Evolutionary conservation across 2,888 invertebrate genomes (phyloP).

Genomic region (Ganaspis brasiliensis): DNA sequence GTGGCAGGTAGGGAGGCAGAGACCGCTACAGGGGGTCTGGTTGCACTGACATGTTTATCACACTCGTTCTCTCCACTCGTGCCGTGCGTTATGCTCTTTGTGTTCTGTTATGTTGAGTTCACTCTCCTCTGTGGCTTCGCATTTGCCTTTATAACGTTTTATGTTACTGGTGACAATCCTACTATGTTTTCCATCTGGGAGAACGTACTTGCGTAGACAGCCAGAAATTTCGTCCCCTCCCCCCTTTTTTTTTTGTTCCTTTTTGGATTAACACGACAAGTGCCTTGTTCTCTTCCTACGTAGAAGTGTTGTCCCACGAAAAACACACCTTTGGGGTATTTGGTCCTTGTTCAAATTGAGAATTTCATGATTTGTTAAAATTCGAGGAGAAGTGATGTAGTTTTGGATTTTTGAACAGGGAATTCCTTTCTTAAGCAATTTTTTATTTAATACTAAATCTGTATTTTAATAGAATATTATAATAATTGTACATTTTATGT

Average conservation of each 20-base stretch:
- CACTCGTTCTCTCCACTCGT: constrained; percentile 74
- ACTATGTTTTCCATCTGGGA: constrained; percentile 65
- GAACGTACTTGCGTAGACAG: constrained; percentile 41
- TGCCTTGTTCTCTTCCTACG: constrained; percentile 22
- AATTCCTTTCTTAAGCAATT: too few species aligned
- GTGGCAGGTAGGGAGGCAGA: constrained; percentile 71
- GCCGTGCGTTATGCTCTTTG: constrained; percentile 73
- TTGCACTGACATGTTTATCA: constrained; percentile 79
- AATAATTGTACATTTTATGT: too few species aligned
- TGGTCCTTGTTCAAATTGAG: not conserved
- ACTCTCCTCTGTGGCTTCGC: constrained; percentile 50
- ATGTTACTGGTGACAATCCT: constrained; percentile 70
- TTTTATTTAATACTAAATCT: too few species aligned
- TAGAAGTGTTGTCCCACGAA: constrained; percentile 16
- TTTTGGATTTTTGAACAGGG: too few species aligned
- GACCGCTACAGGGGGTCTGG: constrained; percentile 76
- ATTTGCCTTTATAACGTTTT: constrained; percentile 65
- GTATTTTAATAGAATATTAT: too few species aligned
- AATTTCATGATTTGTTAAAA: not conserved
- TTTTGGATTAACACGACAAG: constrained; percentile 23
- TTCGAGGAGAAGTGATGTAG: too few species aligned
- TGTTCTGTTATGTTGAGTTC: constrained; percentile 66
- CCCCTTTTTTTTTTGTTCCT: not conserved
- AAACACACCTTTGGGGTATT: constrained; percentile 7
- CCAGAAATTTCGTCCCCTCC: constrained; percentile 1